These are phyloP conservation scores for Apocheima hispidaria DNA, from an alignment of 2,888 invertebrate genomes.

Conservation along the genomic window DNA sequence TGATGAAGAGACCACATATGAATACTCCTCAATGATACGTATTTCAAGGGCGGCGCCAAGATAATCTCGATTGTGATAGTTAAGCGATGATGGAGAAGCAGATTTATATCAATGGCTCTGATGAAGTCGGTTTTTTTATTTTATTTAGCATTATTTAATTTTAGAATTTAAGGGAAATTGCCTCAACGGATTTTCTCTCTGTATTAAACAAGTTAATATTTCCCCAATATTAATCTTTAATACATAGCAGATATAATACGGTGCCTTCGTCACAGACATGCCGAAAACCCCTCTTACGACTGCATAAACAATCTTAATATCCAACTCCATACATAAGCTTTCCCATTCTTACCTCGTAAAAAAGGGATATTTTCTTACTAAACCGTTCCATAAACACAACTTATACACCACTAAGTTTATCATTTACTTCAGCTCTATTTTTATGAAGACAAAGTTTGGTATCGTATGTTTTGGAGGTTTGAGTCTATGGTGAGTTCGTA, in stretches of 20 bases:
- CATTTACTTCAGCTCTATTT: constrained; percentile 42
- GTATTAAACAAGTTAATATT: constrained; percentile 14
- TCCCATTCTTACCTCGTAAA: constrained; percentile 81
- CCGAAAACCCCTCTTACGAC: constrained; percentile 55
- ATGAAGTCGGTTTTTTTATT: too few relatives aligned
- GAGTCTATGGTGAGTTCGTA: constrained; percentile 43
- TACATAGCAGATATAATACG: constrained; percentile 27
- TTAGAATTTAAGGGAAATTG: background rate
- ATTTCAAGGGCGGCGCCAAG: too few relatives aligned
- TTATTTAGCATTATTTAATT: too few relatives aligned
- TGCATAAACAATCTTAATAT: constrained; percentile 78
- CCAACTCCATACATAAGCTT: constrained; percentile 73
- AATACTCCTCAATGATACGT: too few relatives aligned
- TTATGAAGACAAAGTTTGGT: constrained; percentile 36
- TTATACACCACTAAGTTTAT: constrained; percentile 50
- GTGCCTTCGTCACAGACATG: constrained; percentile 42
- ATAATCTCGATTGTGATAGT: too few relatives aligned
- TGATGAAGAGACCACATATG: too few relatives aligned
- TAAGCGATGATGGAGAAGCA: too few relatives aligned
- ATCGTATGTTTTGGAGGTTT: constrained; percentile 27
- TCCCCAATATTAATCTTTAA: constrained; percentile 26
- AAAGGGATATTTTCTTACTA: constrained; percentile 81
- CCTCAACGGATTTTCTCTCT: background rate
- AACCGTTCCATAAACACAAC: constrained; percentile 77
- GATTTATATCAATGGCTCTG: too few relatives aligned